Conservation (phyloP, 2,888 invertebrate species). For the Drosophila meridiana region DNA sequence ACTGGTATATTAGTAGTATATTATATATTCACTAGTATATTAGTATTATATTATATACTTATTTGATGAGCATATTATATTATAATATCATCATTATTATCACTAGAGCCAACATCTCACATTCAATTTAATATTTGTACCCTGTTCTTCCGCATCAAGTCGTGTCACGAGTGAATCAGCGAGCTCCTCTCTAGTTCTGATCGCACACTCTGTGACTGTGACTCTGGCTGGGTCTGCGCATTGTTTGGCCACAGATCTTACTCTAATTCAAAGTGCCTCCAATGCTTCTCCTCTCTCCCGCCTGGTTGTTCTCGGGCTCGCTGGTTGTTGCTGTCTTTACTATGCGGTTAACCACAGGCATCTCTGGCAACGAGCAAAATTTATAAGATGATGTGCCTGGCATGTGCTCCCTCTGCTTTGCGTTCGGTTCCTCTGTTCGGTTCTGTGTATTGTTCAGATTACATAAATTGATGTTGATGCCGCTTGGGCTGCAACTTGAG, state of each 20-base stretch:
- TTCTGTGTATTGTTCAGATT: constrained; percentile 65
- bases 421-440: constrained; percentile 14
- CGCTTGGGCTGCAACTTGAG: constrained; percentile 67
- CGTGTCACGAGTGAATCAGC: constrained; percentile 1
- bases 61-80: neutral
- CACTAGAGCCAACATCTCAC: no score
- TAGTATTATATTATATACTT: neutral
- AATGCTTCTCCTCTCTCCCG: neutral
- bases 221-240: constrained; percentile 47
- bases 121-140: neutral
- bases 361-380: constrained; percentile 69
- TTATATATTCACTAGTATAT: neutral
- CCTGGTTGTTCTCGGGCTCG: neutral
- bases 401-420: constrained; percentile 14
- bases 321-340: constrained; percentile 17
- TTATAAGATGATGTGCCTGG: constrained; percentile 77
- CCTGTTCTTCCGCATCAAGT: neutral
- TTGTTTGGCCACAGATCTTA: constrained; percentile 53
- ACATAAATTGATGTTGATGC: constrained; percentile 77
- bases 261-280: constrained; percentile 56
- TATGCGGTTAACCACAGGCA: constrained; percentile 76
- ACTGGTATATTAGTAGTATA: no score
- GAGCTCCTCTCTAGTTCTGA: constrained; percentile 8
- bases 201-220: constrained; percentile 14
- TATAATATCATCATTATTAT: neutral